These are phyloP conservation scores for Trissolcus basalis DNA, from an alignment of 1,140 invertebrate species.

Conservation along the genomic window DNA sequence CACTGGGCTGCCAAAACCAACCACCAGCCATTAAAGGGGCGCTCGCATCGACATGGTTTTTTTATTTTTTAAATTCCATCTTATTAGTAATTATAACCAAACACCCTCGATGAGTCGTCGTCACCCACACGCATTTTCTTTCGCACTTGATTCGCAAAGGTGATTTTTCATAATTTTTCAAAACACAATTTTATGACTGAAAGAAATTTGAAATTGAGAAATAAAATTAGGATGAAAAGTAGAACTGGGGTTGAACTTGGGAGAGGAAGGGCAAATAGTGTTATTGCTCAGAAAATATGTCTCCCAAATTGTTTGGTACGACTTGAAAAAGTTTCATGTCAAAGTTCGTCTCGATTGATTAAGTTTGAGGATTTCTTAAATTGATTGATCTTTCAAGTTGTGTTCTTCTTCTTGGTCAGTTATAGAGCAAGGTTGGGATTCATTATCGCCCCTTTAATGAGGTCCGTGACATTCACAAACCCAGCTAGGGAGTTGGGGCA, in stretches of 20 bases:
- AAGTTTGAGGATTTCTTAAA: neutral
- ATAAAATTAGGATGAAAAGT: conserved; percentile 1
- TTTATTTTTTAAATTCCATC: conserved; percentile 13
- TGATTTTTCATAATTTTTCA: too few relatives aligned
- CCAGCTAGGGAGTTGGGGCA: conserved; percentile 71
- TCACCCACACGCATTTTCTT: conserved; percentile 69
- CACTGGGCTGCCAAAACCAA: conserved; percentile 77
- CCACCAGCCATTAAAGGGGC: conserved; percentile 76
- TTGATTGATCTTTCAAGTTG: neutral
- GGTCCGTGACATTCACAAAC: conserved; percentile 71
- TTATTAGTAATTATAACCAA: neutral
- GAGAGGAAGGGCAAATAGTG: conserved; percentile 34
- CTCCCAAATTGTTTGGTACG: conserved; percentile 63
- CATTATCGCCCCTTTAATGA: conserved; percentile 73
- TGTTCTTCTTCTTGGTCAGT: conserved; percentile 6
- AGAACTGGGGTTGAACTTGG: conserved; percentile 33
- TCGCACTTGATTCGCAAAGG: too few relatives aligned
- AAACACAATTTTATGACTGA: too few relatives aligned
- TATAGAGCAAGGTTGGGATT: conserved; percentile 58
- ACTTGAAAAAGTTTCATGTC: too few relatives aligned
- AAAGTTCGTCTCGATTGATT: neutral
- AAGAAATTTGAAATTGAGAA: too few relatives aligned
- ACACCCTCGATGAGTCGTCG: conserved; percentile 60
- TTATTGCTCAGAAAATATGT: conserved; percentile 74
- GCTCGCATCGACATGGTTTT: conserved; percentile 62